Base-by-base conservation (phyloP, 2,113 vertebrate genomes). In the Aegithalos caudatus region DNA sequence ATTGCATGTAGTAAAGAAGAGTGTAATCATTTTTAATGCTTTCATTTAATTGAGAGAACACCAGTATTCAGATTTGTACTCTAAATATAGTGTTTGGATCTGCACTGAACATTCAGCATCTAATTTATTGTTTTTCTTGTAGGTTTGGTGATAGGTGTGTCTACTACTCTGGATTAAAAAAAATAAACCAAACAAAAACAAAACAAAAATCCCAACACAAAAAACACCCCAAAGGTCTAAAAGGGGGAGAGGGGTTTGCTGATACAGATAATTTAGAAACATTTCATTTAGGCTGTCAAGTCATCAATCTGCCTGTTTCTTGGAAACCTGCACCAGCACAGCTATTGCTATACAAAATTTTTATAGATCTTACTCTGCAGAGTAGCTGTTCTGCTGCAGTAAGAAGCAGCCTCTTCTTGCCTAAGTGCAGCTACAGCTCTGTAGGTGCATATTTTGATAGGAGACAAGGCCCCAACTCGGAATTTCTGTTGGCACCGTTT, bases 401-500 rank as follows among this genome's bases (percentile, higher is more conserved):
- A 20, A 85, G 70, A 57, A 81, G 64, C 73, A 69, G 51, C 38
- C 51, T 78, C 15, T 31, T 62, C 47, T 56, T 93, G 62, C 90
- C 31, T 8, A 6, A 80, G 47, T 86, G 51, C 71, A 73, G 84
- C 87, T 70, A 2, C 44, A 80, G 70, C 71, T 87, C 50, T 77
- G 15, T 65, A 77, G 78, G 73, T 94, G 24, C 72, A 25, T 38
- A 38, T 80, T 88, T 58, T 83, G 58, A 28, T 93, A 82, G 78
- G 38, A 90, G 90, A 53, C 50, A 48, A 77, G 85, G 87, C 71
- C 87, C 62, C 64, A 20, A 2, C 42, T 35, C 14, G 67, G 93
- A 80, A 70, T 94, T 92, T 90, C 54, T 95, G 37, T 93, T 94
- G 95, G 73, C 85, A 93, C 57, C 5, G 6, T 72, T 89, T 56